phyloP scores from a whole-genome alignment of 2,113 vertebrate species.

The Mesocricetus auratus region DNA sequence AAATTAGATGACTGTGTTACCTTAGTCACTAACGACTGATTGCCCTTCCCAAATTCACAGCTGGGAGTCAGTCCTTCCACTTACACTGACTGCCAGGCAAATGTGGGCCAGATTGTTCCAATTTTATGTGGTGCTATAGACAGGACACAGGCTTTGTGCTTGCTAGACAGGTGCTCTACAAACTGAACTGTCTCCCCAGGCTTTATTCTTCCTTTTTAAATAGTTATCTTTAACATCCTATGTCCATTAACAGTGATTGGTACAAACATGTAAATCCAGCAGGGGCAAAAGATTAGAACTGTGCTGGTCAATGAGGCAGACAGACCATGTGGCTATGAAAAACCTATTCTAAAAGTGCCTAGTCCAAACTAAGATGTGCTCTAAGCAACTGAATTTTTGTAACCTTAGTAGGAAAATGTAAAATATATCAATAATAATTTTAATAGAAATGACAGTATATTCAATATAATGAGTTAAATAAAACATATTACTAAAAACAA shows the following conservation, averaged over 20 bases:
- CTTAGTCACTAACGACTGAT: slow-evolving; percentile 32
- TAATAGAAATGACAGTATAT: slow-evolving; percentile 36
- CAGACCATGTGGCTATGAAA: slow-evolving; percentile 1
- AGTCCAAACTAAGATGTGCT: neutral
- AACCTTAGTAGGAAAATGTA: neutral
- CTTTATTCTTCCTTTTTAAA: neutral
- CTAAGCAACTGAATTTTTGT: neutral
- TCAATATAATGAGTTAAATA: neutral
- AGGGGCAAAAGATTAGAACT: slow-evolving; percentile 31
- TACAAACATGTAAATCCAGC: slow-evolving; percentile 47
- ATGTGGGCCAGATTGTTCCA: slow-evolving; percentile 2
- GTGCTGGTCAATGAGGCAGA: slow-evolving; percentile 11
- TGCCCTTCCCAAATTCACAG: neutral
- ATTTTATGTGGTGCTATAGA: neutral
- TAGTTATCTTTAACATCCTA: slow-evolving; percentile 9
- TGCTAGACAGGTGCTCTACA: neutral
- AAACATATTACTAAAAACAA: slow-evolving; percentile 59
- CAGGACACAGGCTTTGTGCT: neutral
- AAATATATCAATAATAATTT: slow-evolving; percentile 49
- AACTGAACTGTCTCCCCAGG: neutral
- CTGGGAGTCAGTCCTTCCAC: neutral
- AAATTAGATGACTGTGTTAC: slow-evolving; percentile 41
- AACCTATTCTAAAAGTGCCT: neutral
- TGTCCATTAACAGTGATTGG: slow-evolving; percentile 1
- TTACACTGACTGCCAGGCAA: slow-evolving; percentile 29